Base-by-base conservation (phyloP, 2,113 vertebrate species). In the Pituophis catenifer region DNA sequence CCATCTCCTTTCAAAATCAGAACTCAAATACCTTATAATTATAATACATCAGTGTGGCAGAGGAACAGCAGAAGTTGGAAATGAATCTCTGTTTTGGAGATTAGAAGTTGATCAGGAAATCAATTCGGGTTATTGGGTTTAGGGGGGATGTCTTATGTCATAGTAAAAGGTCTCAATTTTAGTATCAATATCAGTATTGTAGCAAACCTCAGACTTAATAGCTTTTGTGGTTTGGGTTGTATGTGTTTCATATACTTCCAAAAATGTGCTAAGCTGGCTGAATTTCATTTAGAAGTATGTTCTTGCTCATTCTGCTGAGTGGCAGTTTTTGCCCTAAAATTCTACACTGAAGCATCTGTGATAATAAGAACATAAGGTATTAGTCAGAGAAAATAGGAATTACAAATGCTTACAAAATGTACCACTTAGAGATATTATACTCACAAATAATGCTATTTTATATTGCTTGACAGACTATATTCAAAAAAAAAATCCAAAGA, bases 31-130 rank as follows among this genome's bases (percentile, higher is more conserved):
- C 21, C 29, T 75, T 29, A 81, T 44, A 38, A 81, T 8, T 81
- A 44, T 81, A 81, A 81, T 81, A 44, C 0, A 12, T n/a, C 92
- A 90, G 58, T 65, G 15, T 6, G 17, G 5, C 33, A 92, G 44
- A 6, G 75, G 54, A 91, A 38, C 26, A 88, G 44, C 86, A 58
- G 57, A 17, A 54, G 57, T 59, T 13, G 0, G 0, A 93, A 87
- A 17, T 52, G 17, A 57, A 6, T 0, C 0, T 15, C 17, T 48
- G 19, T 70, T 54, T 75, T 19, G 0, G 53, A 89, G 70, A 48
- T 70, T 90, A 88, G 81, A 21, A 13, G 86, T 38, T 92, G 44
- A 89, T 85, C 91, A 48, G 50, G 19, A 2, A 1, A 75, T 86
- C 57, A 75, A 57, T 81, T 44, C 10, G 75, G 8, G 33, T 81